These are phyloP conservation scores for Rhabdomys dilectus DNA, from an alignment of 2,113 vertebrate species.

Conservation along the genomic window DNA sequence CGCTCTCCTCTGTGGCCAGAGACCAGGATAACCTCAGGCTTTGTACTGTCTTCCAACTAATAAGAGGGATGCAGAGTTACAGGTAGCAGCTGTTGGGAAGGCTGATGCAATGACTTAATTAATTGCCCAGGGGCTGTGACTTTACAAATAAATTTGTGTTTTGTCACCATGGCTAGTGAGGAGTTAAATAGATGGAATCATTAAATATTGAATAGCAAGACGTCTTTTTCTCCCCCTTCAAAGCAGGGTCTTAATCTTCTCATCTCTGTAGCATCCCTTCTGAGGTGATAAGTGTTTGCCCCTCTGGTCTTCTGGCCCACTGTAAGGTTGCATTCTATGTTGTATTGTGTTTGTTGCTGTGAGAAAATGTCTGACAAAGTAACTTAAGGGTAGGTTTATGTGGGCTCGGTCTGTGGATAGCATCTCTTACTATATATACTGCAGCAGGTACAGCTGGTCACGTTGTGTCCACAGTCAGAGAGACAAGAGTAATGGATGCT, in stretches of 20 bases:
- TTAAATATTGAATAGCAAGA: slow-evolving; percentile 7
- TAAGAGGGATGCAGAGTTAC: not conserved
- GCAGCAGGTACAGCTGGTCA: not conserved
- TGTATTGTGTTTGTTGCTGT: not conserved
- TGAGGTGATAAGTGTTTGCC: not conserved
- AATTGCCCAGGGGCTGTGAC: not conserved
- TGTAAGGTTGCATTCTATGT: not conserved
- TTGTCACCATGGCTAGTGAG: slow-evolving; percentile 43
- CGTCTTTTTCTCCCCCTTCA: not conserved
- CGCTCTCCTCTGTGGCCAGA: not conserved
- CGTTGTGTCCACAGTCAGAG: not conserved
- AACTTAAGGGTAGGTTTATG: not conserved
- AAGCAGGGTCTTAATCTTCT: not conserved
- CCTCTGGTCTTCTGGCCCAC: not conserved
- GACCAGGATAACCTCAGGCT: not conserved
- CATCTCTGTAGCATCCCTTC: accelerated
- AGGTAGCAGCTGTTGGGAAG: slow-evolving; percentile 24
- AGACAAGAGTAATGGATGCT: not conserved
- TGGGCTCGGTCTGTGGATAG: not conserved
- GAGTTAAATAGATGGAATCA: not conserved
- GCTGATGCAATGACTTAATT: slow-evolving; percentile 37
- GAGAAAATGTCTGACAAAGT: not conserved
- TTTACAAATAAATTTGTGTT: slow-evolving; percentile 54
- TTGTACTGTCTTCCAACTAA: not conserved
- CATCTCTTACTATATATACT: no score